phyloP scores from a whole-genome alignment of 2,888 invertebrate genomes.

The Megastigmus dorsalis region DNA sequence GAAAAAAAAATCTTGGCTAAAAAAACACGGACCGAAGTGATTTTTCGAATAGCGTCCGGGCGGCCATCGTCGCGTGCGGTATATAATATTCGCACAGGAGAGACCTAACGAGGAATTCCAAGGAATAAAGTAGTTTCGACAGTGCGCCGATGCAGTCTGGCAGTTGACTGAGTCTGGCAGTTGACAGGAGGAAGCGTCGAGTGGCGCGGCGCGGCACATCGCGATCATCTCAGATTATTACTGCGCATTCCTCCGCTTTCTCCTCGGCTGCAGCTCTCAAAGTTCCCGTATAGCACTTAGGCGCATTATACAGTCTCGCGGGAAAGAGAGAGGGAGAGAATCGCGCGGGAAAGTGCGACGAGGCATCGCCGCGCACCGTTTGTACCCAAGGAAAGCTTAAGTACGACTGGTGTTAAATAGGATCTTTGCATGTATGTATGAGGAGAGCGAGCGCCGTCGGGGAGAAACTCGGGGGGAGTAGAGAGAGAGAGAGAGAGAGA shows the following conservation, averaged over 20 bases:
- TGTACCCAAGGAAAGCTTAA: background rate
- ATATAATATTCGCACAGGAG: too few relatives aligned
- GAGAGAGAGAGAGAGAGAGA: background rate
- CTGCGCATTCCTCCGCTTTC: background rate
- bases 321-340: background rate
- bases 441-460: background rate
- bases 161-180: too few relatives aligned
- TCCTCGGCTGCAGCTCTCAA: constrained; percentile 7
- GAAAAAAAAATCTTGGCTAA: constrained; percentile 9
- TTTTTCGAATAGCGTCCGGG: too few relatives aligned
- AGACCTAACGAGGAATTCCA: too few relatives aligned
- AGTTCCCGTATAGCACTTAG: constrained; percentile 2
- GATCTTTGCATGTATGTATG: constrained; percentile 2
- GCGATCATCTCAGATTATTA: constrained; percentile 25
- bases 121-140: too few relatives aligned
- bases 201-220: too few relatives aligned
- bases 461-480: background rate
- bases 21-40: too few relatives aligned
- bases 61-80: too few relatives aligned
- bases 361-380: background rate
- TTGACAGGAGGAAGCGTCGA: too few relatives aligned
- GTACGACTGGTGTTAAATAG: constrained; percentile 9
- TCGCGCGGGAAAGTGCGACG: background rate
- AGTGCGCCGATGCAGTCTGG: too few relatives aligned
- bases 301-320: background rate